phyloP scores from a whole-genome alignment of 2,888 invertebrate species.

The Molanna angustata region DNA sequence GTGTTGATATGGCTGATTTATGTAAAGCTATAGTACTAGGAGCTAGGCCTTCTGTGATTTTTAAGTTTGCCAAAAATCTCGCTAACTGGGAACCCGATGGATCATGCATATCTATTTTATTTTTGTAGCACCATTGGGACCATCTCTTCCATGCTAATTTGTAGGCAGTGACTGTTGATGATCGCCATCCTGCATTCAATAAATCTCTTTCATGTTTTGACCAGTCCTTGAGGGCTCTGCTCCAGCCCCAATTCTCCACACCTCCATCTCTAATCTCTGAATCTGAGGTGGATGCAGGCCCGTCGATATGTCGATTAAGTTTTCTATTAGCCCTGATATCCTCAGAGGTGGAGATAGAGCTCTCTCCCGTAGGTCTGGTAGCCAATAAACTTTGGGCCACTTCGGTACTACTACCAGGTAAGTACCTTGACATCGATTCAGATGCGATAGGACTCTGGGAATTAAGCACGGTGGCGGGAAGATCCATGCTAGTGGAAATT shows the following conservation, averaged over 20 bases:
- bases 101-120: not conserved
- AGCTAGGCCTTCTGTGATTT: not conserved
- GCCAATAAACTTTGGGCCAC: constrained; percentile 35
- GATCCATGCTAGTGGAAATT: constrained; percentile 34
- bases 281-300: constrained; percentile 29
- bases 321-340: constrained; percentile 1
- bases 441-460: constrained; percentile 32
- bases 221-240: constrained; percentile 30
- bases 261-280: constrained; percentile 33
- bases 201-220: not conserved
- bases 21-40: constrained; percentile 1
- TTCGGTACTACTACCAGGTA: constrained; percentile 35
- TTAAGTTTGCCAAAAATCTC: constrained; percentile 1
- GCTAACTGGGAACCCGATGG: not conserved
- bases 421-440: constrained; percentile 31
- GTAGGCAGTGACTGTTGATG: not conserved
- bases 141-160: constrained; percentile 1
- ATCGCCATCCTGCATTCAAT: constrained; percentile 1
- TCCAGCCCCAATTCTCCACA: constrained; percentile 36
- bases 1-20: not conserved
- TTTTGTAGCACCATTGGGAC: not conserved
- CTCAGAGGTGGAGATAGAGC: constrained; percentile 19
- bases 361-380: constrained; percentile 29
- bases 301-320: constrained; percentile 11
- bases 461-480: constrained; percentile 37